These are phyloP conservation scores for Acridotheres tristis DNA, from an alignment of 2,797 vertebrate genomes.

Conservation along the genomic window DNA sequence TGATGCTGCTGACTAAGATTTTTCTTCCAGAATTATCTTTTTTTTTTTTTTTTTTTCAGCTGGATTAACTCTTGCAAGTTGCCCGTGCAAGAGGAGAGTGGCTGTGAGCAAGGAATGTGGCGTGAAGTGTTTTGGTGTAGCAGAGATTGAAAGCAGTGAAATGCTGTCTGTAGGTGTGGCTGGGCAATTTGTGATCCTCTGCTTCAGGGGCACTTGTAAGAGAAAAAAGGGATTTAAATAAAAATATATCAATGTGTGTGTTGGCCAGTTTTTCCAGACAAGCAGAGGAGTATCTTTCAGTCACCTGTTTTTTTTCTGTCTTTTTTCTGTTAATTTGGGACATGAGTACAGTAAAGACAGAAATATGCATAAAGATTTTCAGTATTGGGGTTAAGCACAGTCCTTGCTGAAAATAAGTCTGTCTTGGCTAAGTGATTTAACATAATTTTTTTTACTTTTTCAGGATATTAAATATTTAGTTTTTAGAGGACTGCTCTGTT, in stretches of 20 bases:
- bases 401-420: neutral
- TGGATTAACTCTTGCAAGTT: neutral
- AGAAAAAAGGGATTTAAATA: neutral
- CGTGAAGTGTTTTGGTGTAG: neutral
- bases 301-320: neutral
- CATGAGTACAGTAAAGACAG: neutral
- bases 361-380: neutral
- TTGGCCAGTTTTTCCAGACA: neutral
- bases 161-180: neutral
- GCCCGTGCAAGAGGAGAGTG: neutral
- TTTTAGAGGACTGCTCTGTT: neutral
- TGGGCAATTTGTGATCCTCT: neutral
- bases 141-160: neutral
- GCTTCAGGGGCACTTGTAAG: neutral
- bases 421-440: neutral
- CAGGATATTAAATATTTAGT: rapidly evolving
- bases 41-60: neutral
- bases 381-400: neutral
- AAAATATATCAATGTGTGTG: neutral
- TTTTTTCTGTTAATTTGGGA: neutral
- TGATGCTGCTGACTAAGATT: neutral
- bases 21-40: neutral
- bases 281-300: neutral
- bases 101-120: neutral
- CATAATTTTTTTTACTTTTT: neutral